Base-by-base conservation (phyloP, 2,888 invertebrate species). In the Epicampocera succincta region DNA sequence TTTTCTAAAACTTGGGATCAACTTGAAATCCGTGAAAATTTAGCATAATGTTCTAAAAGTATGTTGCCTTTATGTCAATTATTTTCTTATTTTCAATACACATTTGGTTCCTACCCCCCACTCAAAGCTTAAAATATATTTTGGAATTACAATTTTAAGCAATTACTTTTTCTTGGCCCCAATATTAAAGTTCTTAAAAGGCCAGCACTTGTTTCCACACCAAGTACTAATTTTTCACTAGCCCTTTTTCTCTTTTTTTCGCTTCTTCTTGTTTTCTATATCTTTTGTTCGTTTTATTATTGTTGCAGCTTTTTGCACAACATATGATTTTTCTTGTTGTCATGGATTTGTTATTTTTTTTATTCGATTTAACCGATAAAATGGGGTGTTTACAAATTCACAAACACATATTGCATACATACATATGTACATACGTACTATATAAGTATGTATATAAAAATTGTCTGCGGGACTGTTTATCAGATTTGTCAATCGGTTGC, bases 171-270 rank as follows among this genome's bases (percentile, higher is more conserved):
- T 0, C 66, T 15, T 52, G 15, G 1, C 33, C 2, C 66, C 5
- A 79, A 79, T 40, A 29, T 38, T n/a, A 42, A 17, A 42, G 21
- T 48, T 71, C n/a, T 63, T 5, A 2, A 46, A 69, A 50, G n/a
- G 17, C 76, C n/a, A 58, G 52, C 82, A 82, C 82, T 82, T 82
- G 82, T 56, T 78, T 66, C 71, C 78, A 78, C 48, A 74, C 69
- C 50, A 38, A 65, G 71, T 60, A 73, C 74, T 77, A 78, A 78
- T 76, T 80, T 74, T 78, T 78, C 80, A 80, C 80, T 83, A 80
- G 83, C 83, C 83, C 80, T 80, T 80, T 80, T 83, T 66, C 29
- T 29, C 6, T 33, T 65, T 74, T 25, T 42, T 40, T 25, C 72
- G 46, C 21, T 54, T 54, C 38, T 52, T 74, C 12, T 46, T 12